Evolutionary conservation across 2,113 vertebrate genomes (phyloP).

Genomic region (Sinocyclocheilus grahami): DNA sequence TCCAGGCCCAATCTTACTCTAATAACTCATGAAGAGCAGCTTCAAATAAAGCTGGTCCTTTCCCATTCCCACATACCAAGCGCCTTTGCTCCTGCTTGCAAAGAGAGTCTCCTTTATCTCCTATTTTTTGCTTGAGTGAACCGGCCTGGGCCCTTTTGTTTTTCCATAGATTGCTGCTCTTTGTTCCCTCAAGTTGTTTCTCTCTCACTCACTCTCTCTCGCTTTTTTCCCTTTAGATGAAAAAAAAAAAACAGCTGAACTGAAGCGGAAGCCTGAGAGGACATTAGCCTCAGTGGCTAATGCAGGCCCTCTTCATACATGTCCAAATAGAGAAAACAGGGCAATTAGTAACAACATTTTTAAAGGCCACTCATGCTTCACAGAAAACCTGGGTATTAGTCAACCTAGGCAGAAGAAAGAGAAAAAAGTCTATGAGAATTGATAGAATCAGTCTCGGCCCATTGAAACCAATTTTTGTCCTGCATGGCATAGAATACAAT

Average conservation of each 20-base stretch:
- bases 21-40: constrained; percentile 83
- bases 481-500: neutral
- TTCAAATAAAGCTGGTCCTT: constrained; percentile 75
- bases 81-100: constrained; percentile 82
- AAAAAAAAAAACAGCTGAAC: constrained; percentile 70
- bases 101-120: constrained; percentile 91
- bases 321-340: constrained; percentile 49
- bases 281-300: constrained; percentile 59
- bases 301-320: constrained; percentile 47
- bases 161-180: constrained; percentile 91
- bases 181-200: constrained; percentile 80
- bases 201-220: constrained; percentile 48
- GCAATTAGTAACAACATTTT: constrained; percentile 46
- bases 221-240: constrained; percentile 64
- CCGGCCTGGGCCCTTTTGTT: constrained; percentile 86
- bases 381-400: neutral
- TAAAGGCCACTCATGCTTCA: constrained; percentile 41
- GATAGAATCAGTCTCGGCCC: neutral
- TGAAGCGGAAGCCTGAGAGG: constrained; percentile 68
- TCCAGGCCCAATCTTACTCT: constrained; percentile 66
- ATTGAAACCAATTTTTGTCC: neutral
- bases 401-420: neutral
- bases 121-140: constrained; percentile 91
- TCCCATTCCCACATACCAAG: constrained; percentile 89
- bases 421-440: constrained; percentile 30